Base-by-base conservation (phyloP, 2,888 invertebrate species). In the Nineta flava region DNA sequence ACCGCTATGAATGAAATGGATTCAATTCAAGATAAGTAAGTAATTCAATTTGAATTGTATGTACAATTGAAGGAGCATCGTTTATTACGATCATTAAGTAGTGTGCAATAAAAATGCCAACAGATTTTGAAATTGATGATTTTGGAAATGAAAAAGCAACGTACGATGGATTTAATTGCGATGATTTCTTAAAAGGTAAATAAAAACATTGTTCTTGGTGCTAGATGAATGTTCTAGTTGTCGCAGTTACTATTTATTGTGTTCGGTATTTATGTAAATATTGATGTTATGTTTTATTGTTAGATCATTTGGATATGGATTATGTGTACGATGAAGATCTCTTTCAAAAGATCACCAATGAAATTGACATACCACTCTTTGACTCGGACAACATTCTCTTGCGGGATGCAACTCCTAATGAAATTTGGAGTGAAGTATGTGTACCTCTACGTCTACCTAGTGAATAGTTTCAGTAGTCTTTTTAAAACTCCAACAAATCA, bases 351-450 rank as follows among this genome's bases (percentile, higher is more conserved):
- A 51, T 66, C 32, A 64, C 65, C 21, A 58, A 61, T 9, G 63
- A 62, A 53, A 57, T 67, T 51, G 64, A 65, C 55, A 65, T 67
- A 49, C 67, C 67, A 16, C 53, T 65, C n/a, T 54, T 66, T 38
- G 64, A 66, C 51, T 58, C 46, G 32, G 51, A 51, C 46, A 60
- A 59, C 34, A 55, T 65, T 42, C 55, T 65, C 32, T 60, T 62
- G 50, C 58, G 64, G 49, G 66, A 65, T 51, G 61, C 59, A 52
- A 62, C 59, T 43, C 60, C 65, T 2, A 64, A 66, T 45, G 65
- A 65, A 56, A 61, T 66, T 35, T 55, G 66, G 53, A 61, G 64
- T 10, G 65, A 65, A 49, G 57, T 62, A 46, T 16, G 15, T 34
- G 1, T 44, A n/a, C n/a, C n/a, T n/a, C n/a, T n/a, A n/a, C n/a